These are phyloP conservation scores for Eupithecia inturbata DNA, from an alignment of 2,888 invertebrate genomes.

Conservation along the genomic window DNA sequence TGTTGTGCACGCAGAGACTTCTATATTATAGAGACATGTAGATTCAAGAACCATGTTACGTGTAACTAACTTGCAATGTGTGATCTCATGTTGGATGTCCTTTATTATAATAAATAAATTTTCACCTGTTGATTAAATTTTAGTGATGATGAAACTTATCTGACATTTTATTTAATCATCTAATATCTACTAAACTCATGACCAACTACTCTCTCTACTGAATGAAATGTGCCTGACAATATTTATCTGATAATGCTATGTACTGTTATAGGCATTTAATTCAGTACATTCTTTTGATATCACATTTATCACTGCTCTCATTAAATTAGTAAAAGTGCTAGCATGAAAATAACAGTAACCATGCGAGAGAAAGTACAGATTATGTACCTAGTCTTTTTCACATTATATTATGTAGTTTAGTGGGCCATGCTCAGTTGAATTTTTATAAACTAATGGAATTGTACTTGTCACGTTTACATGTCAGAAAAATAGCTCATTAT, in stretches of 20 bases:
- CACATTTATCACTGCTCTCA: slow-evolving; percentile 21
- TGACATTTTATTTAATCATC: neutral
- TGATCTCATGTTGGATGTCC: no score
- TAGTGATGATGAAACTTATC: neutral
- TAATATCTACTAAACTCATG: neutral
- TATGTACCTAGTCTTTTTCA: slow-evolving; percentile 43
- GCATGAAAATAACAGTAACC: slow-evolving; percentile 35
- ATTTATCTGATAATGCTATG: slow-evolving; percentile 21
- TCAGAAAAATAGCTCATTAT: slow-evolving; percentile 43
- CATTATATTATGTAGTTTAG: slow-evolving; percentile 51
- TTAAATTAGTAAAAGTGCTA: slow-evolving; percentile 6
- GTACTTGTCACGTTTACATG: slow-evolving; percentile 27
- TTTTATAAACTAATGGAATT: slow-evolving; percentile 20
- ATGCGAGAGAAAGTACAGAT: slow-evolving; percentile 54
- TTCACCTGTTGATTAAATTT: neutral
- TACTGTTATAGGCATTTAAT: slow-evolving; percentile 12
- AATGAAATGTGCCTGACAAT: neutral
- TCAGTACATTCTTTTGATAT: neutral
- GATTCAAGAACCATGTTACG: no score
- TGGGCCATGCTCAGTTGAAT: slow-evolving; percentile 50
- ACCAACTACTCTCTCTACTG: no score
- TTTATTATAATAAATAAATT: neutral
- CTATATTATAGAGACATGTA: no score
- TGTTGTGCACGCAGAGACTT: no score
- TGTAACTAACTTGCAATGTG: no score